Evolutionary conservation across 2,113 vertebrate genomes (phyloP), one percentile per base, ranked within the genome.

Genomic region (Odontophorus gujanensis): DNA sequence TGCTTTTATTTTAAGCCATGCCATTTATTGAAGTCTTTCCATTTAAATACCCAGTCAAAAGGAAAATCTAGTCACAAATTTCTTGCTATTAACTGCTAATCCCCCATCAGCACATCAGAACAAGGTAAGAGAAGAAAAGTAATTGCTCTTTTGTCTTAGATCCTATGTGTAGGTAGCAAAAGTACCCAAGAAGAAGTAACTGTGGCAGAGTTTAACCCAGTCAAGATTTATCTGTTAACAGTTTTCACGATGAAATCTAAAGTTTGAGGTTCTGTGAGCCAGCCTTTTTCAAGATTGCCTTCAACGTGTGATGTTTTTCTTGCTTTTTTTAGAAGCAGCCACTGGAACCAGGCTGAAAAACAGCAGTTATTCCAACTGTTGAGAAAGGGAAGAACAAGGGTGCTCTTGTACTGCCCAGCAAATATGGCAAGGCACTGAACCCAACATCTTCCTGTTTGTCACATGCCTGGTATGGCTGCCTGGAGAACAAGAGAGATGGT

Each of bases 1-100:
- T 63, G 40, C 7, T 91, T 94, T 84, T 81, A 45, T 92, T 92
- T 85, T 72, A 93, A 85, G 14, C 11, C 8, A 16, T 84, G 57
- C 48, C 9, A 59, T 79, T 94, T 84, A 59, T 91, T 71, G 38
- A 78, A 40, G 17, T n/a, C 28, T 75, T 91, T 68, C 9, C 19
- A 30, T 87, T 94, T 85, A 81, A 68, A 81, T 75, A 89, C 48
- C 38, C 34, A 81, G 42, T 58, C 14, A 58, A 91, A 78, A 86
- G 21, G 26, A 78, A 87, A 62, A 91, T 71, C 22, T 63, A 57
- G 47, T 71, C 26, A 73, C 30, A 51, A 81, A 71, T 66, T 11
- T 72, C 10, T 78, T 87, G 42, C 53, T 93, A n/a, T 43, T 79
- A 5, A 81, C 53, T 83, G 36, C 38, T 81, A 84, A 92, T 74